phyloP scores from a whole-genome alignment of 2,888 invertebrate species.

The Merodon equestris region DNA sequence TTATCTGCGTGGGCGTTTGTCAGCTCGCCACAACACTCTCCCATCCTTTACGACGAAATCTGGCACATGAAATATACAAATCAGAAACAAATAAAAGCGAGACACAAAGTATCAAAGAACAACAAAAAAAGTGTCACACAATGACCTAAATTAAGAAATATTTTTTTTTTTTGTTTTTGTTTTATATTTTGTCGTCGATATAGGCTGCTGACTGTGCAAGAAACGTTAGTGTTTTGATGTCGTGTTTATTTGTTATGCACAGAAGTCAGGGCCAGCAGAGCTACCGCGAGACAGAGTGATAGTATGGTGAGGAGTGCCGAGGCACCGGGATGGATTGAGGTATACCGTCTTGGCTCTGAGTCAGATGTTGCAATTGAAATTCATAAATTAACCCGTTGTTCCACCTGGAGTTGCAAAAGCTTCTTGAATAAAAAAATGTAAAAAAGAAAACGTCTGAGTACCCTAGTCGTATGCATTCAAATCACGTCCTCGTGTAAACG shows the following conservation, averaged over 20 bases:
- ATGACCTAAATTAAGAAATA: conserved; percentile 52
- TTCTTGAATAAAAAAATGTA: not conserved
- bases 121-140: conserved; percentile 6
- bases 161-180: too few relatives aligned
- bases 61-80: not conserved
- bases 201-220: not conserved
- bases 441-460: not conserved
- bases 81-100: conserved; percentile 6
- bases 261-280: too few relatives aligned
- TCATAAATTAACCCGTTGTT: conserved; percentile 32
- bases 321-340: too few relatives aligned
- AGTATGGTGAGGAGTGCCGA: too few relatives aligned
- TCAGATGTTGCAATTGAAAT: conserved; percentile 52
- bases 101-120: too few relatives aligned
- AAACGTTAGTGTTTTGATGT: too few relatives aligned
- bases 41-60: not conserved
- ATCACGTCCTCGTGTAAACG: too few relatives aligned
- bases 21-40: too few relatives aligned
- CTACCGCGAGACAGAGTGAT: too few relatives aligned
- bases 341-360: conserved; percentile 13
- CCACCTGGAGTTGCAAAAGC: too few relatives aligned
- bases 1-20: not conserved
- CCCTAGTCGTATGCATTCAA: too few relatives aligned
- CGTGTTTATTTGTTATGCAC: too few relatives aligned
- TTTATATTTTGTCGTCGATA: not conserved